phyloP scores from a whole-genome alignment of 1,140 invertebrate species.

The Drosophila nigrodunni region DNA sequence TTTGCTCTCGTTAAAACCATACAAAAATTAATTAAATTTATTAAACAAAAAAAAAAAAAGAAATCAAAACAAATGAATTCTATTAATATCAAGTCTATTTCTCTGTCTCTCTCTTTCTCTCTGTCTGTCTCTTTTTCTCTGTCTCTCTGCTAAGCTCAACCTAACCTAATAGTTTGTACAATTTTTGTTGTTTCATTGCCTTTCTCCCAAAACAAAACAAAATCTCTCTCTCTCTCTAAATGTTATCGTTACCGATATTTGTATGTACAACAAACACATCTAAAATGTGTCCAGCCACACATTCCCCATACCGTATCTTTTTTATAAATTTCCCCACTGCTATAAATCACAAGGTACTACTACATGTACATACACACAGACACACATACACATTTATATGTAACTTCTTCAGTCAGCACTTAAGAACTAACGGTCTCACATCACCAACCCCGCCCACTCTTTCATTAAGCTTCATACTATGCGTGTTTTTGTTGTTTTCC shows the following conservation, averaged over 20 bases:
- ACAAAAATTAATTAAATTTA: slow-evolving; percentile 23
- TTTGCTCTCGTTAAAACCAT: slow-evolving; percentile 67
- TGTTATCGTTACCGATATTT: slow-evolving; percentile 53
- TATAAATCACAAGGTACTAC: slow-evolving; percentile 5
- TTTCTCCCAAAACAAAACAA: slow-evolving; percentile 12
- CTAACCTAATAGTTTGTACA: slow-evolving; percentile 61
- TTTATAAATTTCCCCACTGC: neutral
- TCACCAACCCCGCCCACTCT: neutral
- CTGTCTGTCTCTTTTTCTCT: slow-evolving; percentile 45
- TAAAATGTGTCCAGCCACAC: slow-evolving; percentile 10
- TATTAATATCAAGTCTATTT: slow-evolving; percentile 56
- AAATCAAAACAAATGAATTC: slow-evolving; percentile 54
- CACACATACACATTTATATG: neutral
- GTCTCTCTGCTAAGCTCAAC: slow-evolving; percentile 58
- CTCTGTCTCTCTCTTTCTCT: slow-evolving; percentile 61
- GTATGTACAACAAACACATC: slow-evolving; percentile 21
- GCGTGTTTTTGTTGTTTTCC: slow-evolving; percentile 1
- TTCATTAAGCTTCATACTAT: neutral
- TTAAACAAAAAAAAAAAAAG: slow-evolving; percentile 17
- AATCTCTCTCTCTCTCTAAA: slow-evolving; percentile 41
- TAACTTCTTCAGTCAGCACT: neutral
- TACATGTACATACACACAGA: neutral
- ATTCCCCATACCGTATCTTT: slow-evolving; percentile 5
- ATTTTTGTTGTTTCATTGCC: slow-evolving; percentile 35
- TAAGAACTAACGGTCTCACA: neutral